Evolutionary conservation across 2,797 vertebrate genomes (phyloP).

Genomic region (Coracias cyanogaster): DNA sequence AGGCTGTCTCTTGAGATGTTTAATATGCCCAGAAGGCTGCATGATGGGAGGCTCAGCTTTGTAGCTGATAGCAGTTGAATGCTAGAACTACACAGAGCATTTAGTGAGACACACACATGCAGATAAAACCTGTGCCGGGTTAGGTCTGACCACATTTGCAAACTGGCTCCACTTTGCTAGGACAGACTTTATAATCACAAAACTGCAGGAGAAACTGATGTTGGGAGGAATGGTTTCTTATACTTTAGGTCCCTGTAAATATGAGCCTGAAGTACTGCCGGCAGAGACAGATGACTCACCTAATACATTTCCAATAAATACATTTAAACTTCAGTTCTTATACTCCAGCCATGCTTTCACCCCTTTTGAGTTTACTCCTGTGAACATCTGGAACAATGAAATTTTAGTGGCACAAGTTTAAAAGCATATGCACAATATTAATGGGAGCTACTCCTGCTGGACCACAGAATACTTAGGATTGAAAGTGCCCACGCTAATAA

Average conservation of each 20-base stretch:
- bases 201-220: neutral
- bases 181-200: neutral
- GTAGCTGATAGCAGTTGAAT: neutral
- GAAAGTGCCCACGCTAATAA: neutral
- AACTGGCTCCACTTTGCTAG: neutral
- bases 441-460: neutral
- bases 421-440: neutral
- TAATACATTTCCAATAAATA: neutral
- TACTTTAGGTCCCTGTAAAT: neutral
- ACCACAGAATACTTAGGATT: neutral
- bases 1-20: neutral
- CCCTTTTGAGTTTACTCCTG: neutral
- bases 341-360: neutral
- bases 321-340: neutral
- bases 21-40: neutral
- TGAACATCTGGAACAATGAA: constrained; percentile 19
- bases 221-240: neutral
- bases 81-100: neutral
- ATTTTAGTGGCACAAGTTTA: neutral
- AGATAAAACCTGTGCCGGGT: neutral
- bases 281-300: neutral
- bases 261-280: neutral
- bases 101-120: neutral
- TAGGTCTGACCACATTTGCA: neutral
- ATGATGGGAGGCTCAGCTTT: neutral